Evolutionary conservation across 2,888 invertebrate species (phyloP).

Genomic region (Melanotus villosus): DNA sequence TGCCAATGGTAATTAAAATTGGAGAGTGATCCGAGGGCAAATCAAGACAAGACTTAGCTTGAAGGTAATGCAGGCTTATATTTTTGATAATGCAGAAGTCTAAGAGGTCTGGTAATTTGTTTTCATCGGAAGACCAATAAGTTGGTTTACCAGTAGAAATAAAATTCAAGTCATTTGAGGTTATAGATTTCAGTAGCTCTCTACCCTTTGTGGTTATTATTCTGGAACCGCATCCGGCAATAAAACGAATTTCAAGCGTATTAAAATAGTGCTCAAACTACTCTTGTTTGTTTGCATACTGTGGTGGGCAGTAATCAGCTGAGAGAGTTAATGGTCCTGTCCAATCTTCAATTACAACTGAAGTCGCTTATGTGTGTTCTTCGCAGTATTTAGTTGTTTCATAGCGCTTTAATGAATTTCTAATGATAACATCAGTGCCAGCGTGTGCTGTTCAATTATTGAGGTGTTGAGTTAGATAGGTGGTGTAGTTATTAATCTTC

Average conservation of each 20-base stretch:
- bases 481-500: constrained; percentile 28
- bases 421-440: constrained; percentile 24
- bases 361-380: constrained; percentile 49
- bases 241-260: constrained; percentile 42
- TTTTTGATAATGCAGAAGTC: too few species aligned
- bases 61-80: too few species aligned
- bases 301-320: not conserved
- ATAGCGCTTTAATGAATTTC: constrained; percentile 19
- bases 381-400: too few species aligned
- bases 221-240: constrained; percentile 46
- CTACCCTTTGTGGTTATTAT: constrained; percentile 38
- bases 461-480: constrained; percentile 35
- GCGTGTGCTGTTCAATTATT: constrained; percentile 35
- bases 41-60: constrained; percentile 44
- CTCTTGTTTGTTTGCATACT: constrained; percentile 49
- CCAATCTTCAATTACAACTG: constrained; percentile 37
- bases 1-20: constrained; percentile 45
- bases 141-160: too few species aligned
- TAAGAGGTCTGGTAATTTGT: constrained; percentile 52
- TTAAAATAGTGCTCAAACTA: too few species aligned
- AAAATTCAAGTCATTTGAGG: constrained; percentile 6
- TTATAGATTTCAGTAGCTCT: constrained; percentile 13
- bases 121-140: constrained; percentile 46
- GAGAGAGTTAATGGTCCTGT: constrained; percentile 5
- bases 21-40: constrained; percentile 54